Base-by-base conservation (phyloP, 1,140 invertebrate genomes). In the Tetragnatha versicolor region DNA sequence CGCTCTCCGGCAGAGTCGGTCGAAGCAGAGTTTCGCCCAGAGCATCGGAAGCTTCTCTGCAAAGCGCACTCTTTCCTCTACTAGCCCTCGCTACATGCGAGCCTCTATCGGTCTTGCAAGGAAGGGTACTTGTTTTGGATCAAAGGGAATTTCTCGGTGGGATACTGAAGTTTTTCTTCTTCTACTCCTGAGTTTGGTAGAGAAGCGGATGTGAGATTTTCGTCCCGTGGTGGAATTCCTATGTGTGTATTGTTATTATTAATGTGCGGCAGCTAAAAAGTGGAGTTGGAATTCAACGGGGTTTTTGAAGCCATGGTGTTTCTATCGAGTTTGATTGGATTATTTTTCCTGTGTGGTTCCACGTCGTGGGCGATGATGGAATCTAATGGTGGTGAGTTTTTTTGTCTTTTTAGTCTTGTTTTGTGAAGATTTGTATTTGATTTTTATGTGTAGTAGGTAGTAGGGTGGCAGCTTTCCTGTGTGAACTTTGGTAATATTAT, bases 21-120 rank as follows among this genome's bases (percentile, higher is more conserved):
- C 69, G 69, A 73, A 73, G 53, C 27, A n/a, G 20, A 60, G 37
- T 73, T 73, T 47, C 53, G 17, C 25, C 69, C 69, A 73, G 53
- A 73, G 69, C 33, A 55, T 37, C 51, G 33, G 60, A 55, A 73
- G 55, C 47, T 45, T 22, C 60, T n/a, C n/a, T n/a, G n/a, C n/a
- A n/a, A n/a, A n/a, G n/a, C n/a, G n/a, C n/a, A n/a, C n/a, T n/a
- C n/a, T n/a, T n/a, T n/a, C n/a, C n/a, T n/a, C n/a, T n/a, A n/a
- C n/a, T n/a, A n/a, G n/a, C n/a, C n/a, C n/a, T n/a, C n/a, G n/a
- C n/a, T n/a, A n/a, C n/a, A n/a, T n/a, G n/a, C n/a, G n/a, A n/a
- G n/a, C n/a, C n/a, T n/a, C n/a, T n/a, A n/a, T n/a, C n/a, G n/a
- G n/a, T n/a, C n/a, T 45, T n/a, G n/a, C 42, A 45, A 51, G 2